Base-by-base conservation (phyloP, 2,113 vertebrate species). In the Falco punctatus region DNA sequence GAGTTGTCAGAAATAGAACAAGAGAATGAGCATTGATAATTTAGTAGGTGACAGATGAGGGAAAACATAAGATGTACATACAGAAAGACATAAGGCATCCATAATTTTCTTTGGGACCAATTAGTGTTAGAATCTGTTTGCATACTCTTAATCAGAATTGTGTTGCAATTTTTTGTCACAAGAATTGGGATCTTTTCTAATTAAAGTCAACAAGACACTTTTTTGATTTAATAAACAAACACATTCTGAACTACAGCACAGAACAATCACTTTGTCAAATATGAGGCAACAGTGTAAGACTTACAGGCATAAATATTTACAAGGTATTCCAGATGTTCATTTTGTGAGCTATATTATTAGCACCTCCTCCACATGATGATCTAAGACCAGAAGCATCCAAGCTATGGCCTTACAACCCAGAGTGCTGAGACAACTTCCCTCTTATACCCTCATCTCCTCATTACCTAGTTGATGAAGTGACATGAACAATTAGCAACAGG, bases 51-150 rank as follows among this genome's bases (percentile, higher is more conserved):
- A 96, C 69, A 97, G 94, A 90, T 62, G 87, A 97, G 89, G 33
- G n/a, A 79, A 96, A 87, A 69, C 54, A 30, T 81, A 97, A 91
- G 85, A 97, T 92, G 66, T 74, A 90, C 42, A 55, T 65, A 75
- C 54, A 92, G 52, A 35, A 93, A 97, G 95, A 94, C 65, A 38
- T 55, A 97, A 96, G 80, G 92, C 67, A 81, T 35, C 3, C 42
- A 28, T 97, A 95, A 98, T 96, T 97, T 98, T 98, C 98, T 97
- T 88, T 88, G 98, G 96, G 97, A 97, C 95, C 96, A 98, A 98
- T 98, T 98, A 98, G 90, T 21, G 6, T 82, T 91, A 92, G 54
- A 97, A 70, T 58, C 81, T 49, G 80, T 96, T 94, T 96, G 93
- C 79, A 95, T 95, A 92, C 26, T 90, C 64, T 93, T 92, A 62